Conservation (phyloP, 2,113 vertebrate species). For the Mola mola region DNA sequence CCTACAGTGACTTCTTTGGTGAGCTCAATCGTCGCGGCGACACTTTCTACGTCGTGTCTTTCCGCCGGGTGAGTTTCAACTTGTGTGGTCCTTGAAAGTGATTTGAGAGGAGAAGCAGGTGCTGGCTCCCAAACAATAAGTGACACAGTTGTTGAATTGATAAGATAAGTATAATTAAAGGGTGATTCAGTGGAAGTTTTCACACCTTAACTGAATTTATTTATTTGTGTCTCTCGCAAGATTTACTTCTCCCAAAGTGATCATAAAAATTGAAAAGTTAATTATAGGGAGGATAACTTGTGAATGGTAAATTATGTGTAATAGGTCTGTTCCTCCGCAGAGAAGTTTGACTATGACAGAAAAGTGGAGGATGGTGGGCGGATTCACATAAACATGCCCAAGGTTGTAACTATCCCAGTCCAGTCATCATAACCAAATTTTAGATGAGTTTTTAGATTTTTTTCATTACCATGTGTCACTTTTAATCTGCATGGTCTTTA, state of each 20-base stretch:
- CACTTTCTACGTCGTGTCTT: conserved; percentile 96
- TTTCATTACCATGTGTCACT: conserved; percentile 31
- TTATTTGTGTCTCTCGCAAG: not conserved
- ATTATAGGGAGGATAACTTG: not conserved
- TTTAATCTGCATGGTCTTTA: conserved; percentile 27
- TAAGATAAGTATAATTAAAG: not conserved
- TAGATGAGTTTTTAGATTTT: no score
- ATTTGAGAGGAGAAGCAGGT: not conserved
- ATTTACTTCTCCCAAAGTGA: not conserved
- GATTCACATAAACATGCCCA: conserved; percentile 7
- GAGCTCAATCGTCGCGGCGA: conserved; percentile 90
- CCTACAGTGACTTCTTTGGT: conserved; percentile 91
- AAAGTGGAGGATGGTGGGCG: not conserved
- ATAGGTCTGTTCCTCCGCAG: no score
- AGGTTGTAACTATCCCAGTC: conserved; percentile 25
- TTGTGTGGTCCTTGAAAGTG: not conserved
- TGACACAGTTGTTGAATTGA: not conserved
- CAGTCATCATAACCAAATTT: conserved; percentile 36
- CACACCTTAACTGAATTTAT: conserved; percentile 3
- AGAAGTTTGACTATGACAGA: no score
- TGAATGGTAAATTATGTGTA: no score
- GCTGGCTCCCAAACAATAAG: not conserved
- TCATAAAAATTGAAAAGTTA: not conserved
- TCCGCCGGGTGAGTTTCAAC: conserved; percentile 88
- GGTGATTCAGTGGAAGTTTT: not conserved